Evolutionary conservation across 2,888 invertebrate genomes (phyloP), one percentile per base, ranked within the genome.

Genomic region (Cistogaster globosa): DNA sequence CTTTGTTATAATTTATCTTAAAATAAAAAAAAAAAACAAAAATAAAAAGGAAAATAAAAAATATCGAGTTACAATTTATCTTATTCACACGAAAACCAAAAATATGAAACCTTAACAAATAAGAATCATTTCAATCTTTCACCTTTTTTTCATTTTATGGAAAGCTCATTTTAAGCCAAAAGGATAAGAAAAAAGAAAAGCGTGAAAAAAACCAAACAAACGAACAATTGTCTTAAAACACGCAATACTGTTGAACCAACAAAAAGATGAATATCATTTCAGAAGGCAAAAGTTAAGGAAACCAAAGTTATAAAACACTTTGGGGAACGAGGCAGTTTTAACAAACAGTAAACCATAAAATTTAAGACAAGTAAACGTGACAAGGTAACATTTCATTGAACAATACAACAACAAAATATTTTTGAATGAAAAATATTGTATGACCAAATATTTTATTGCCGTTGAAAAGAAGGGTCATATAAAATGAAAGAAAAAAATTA

Each of bases 381-480:
- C 78, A 71, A 45, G 22, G 65, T 74, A 63, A 82, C 82, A 85
- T 60, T 79, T 85, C 69, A 82, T 85, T 78, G 42, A 51, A 63
- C 72, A 55, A 14, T 22, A 38, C 38, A 32, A 2, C 8, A 63
- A 45, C 63, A n/a, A n/a, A n/a, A n/a, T n/a, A 55, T 38, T 7
- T 38, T 57, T 51, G 1, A 60, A 14, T 9, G 8, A 58, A 12
- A 14, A 51, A 36, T 51, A 38, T 58, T 20, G 58, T 36, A 11
- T 36, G 67, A 32, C 76, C 18, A 22, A 72, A 38, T 9, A 14
- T 55, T 26, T 3, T 32, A 32, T 32, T 55, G 6, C 20, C 9
- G 3, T 11, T 51, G 14, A 0, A 5, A 51, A 74, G n/a, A 57
- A 58, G 58, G 18, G 45, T 45, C 45, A 71, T 0, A 22, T 7